Evolutionary conservation across 2,888 invertebrate species (phyloP), one percentile per base, ranked within the genome.

Genomic region (Caenorhabditis panamensis): DNA sequence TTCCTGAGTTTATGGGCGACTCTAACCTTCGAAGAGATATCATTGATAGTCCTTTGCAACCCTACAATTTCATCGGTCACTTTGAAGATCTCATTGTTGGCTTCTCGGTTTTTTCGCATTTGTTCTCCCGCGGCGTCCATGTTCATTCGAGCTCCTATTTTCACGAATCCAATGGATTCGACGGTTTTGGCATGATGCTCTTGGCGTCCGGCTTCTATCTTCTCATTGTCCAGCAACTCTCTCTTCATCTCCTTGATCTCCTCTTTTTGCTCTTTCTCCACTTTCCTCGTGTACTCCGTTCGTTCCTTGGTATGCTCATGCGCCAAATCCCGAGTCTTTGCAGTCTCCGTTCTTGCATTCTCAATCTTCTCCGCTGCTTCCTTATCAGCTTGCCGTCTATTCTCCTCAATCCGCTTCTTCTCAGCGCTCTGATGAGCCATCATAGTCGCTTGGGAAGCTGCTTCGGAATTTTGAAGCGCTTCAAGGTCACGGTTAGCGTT

Each of bases 341-440:
- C 41, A 13, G 41, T 41, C 41, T 41, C 13, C 13, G 2, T 16
- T 16, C 41, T 41, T 6, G 41, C 41, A 41, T 41, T 13, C 13
- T 41, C 41, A 41, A 41, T 41, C 41, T 41, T 41, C 41, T 41
- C 41, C 41, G 41, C 41, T 16, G 41, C 41, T 16, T 41, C 41
- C 41, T 41, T 41, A 16, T 41, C 41, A 9, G 41, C 41, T 16
- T 41, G 41, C 13, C 41, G 5, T 16, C 41, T 6, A 41, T 41
- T 41, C 41, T 41, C 41, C 41, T 41, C 41, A 2, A 41, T 16
- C 16, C 41, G 41, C 41, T 41, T 41, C 41, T 41, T 41, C 13
- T 41, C 41, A 2, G 41, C 5, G 16, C 41, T 41, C 41, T 41
- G 41, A 13, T 41, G 13, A 41, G 41, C 41, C 41, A 41, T 41